Evolutionary conservation across 1,140 invertebrate genomes (phyloP), one percentile per base, ranked within the genome.

Genomic region (Neodiprion pinetum): DNA sequence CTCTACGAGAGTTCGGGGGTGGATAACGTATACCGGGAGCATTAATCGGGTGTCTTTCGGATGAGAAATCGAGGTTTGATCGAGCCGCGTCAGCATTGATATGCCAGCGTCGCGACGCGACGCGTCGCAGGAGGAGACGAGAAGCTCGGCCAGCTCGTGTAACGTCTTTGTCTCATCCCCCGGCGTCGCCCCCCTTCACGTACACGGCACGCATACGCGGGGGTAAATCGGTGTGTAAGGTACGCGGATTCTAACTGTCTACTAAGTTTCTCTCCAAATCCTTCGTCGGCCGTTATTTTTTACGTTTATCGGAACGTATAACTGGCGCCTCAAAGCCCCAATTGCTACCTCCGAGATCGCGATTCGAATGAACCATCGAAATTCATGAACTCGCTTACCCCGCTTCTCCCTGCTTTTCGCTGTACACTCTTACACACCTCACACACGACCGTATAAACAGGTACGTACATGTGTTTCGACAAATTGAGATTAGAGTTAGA

Each of bases 301-400:
- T 61, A 61, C n/a, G 53, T 61, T 61, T 61, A 61, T 61, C 53
- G 53, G 11, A 5, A 61, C 53, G 53, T 61, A 61, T 61, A 61
- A 61, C 53, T 17, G 53, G 53, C 53, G 53, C 53, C 53, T 17
- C 53, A 61, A 61, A 61, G 53, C 11, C 53, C 53, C 53, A 61
- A 61, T 61, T 61, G 53, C 11, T 11, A 61, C 53, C 53, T 61
- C 53, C 53, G 8, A 61, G 7, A 61, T 61, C 53, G 53, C 11
- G 53, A 61, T 61, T 61, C 53, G 53, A 61, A 9, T 61, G 53
- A 61, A 61, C 53, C 53, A 61, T 61, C 53, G 53, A 61, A 61
- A 61, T 61, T 61, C 53, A 61, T 61, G 53, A 61, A 61, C 11
- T 9, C 9, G n/a, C 53, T 14, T 9, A 21, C 28, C 28, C 28